A percentile compares a stretch with the other conserved stretches of the same genome.
Conservation (phyloP, 2,888 invertebrate genomes). For the Ariolimax columbianus region DNA sequence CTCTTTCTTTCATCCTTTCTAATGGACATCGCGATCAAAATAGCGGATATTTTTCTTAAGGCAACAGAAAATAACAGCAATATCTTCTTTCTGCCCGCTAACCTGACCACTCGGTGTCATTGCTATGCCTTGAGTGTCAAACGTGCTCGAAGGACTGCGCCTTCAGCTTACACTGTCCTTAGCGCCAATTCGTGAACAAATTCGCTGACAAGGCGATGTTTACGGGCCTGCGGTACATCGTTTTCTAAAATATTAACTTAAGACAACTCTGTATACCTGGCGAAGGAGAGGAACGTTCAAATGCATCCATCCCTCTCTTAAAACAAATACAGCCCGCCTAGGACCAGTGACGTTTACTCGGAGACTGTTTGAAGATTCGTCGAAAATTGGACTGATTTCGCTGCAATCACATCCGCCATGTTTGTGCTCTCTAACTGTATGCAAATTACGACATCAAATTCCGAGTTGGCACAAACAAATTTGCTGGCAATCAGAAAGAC, state of each 20-base stretch:
- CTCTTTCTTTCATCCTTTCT: too few species aligned
- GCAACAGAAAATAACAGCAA: neutral
- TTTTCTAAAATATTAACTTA: constrained; percentile 33
- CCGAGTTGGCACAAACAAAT: constrained; percentile 37
- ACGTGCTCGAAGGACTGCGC: constrained; percentile 8
- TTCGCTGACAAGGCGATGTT: constrained; percentile 40
- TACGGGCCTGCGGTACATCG: constrained; percentile 20
- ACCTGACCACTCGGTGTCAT: neutral
- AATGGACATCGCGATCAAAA: too few species aligned
- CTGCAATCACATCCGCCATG: constrained; percentile 40
- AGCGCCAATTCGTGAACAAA: constrained; percentile 31
- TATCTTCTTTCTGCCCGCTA: constrained; percentile 5
- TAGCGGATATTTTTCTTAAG: neutral
- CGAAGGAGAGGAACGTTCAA: neutral
- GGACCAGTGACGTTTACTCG: constrained; percentile 25
- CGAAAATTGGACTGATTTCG: constrained; percentile 47
- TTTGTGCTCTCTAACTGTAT: constrained; percentile 45
- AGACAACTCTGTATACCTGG: constrained; percentile 19
- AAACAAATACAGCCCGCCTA: neutral
- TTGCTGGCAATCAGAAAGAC: constrained; percentile 23
- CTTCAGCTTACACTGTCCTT: constrained; percentile 29
- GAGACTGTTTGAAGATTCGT: constrained; percentile 44
- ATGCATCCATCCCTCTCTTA: neutral
- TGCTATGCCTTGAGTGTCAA: constrained; percentile 16
- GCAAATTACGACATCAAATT: constrained; percentile 50